Conservation (phyloP, 2,797 vertebrate species). For the Pempheris klunzingeri region DNA sequence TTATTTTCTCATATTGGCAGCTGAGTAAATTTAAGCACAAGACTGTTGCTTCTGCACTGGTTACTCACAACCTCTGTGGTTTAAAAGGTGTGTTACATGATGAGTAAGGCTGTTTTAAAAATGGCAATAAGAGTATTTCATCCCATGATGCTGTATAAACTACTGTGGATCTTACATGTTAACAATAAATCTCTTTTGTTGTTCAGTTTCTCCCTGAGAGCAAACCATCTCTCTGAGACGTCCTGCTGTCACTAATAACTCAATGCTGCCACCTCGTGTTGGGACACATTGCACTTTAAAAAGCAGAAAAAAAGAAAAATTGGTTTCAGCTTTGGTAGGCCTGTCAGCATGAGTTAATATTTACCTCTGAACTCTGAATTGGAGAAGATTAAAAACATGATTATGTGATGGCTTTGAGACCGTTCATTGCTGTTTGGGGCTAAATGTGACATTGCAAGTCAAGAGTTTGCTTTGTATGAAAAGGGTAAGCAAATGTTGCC, state of each 20-base stretch:
- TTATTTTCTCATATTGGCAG: neutral
- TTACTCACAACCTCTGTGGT: neutral
- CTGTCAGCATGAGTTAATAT: constrained; percentile 21
- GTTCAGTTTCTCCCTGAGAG: constrained; percentile 29
- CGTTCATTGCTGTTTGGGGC: neutral
- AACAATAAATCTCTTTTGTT: constrained; percentile 30
- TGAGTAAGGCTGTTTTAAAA: neutral
- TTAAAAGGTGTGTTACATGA: neutral
- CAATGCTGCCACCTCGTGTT: constrained; percentile 86
- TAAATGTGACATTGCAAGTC: constrained; percentile 4
- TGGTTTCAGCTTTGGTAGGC: neutral
- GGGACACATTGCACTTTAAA: neutral
- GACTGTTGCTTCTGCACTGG: neutral
- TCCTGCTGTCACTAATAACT: constrained; percentile 63
- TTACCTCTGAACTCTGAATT: constrained; percentile 18
- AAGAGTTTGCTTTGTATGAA: neutral
- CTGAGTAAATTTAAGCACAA: neutral
- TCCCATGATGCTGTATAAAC: neutral
- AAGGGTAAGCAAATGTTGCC: constrained; percentile 7
- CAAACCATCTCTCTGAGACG: constrained; percentile 5
- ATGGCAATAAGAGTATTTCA: neutral
- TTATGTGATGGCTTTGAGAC: neutral
- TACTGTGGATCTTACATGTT: constrained; percentile 4
- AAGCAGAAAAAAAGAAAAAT: neutral
- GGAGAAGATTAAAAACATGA: neutral